A percentile compares a stretch with the other conserved stretches of the same genome.
phyloP scores from a whole-genome alignment of 2,797 vertebrate species.

The Manis pentadactyla region DNA sequence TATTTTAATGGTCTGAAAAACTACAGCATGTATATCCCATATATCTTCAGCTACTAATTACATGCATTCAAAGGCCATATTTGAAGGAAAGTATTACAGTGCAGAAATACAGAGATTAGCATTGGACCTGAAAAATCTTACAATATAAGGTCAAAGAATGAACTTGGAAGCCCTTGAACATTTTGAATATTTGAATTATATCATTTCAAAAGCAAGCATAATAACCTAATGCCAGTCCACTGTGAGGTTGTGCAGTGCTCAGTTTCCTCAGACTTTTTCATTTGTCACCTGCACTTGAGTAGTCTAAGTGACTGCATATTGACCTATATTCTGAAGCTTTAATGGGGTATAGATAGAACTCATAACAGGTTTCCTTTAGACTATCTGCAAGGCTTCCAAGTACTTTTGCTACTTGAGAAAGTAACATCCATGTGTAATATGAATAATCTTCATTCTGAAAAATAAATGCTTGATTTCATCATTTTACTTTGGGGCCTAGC shows the following conservation, averaged over 20 bases:
- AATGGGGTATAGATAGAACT: not conserved
- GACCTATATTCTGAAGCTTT: not conserved
- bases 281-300: conserved; percentile 72
- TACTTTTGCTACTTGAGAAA: not conserved
- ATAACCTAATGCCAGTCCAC: conserved; percentile 75
- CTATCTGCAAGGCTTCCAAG: not conserved
- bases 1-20: not conserved
- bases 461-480: not conserved
- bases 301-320: conserved; percentile 50
- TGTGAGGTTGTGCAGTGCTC: conserved; percentile 80
- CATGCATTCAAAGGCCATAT: not conserved
- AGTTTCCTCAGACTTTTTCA: conserved; percentile 83
- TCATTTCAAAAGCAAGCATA: conserved; percentile 79
- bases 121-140: not conserved
- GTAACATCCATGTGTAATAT: not conserved
- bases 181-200: conserved; percentile 81
- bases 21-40: not conserved
- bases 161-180: conserved; percentile 77
- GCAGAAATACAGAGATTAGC: not conserved
- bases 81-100: not conserved
- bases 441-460: not conserved
- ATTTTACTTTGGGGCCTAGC: not conserved
- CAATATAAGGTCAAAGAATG: conserved; percentile 73
- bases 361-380: not conserved
- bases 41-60: not conserved